Conservation (phyloP, 2,797 vertebrate genomes). For the Clarias platycephalus region DNA sequence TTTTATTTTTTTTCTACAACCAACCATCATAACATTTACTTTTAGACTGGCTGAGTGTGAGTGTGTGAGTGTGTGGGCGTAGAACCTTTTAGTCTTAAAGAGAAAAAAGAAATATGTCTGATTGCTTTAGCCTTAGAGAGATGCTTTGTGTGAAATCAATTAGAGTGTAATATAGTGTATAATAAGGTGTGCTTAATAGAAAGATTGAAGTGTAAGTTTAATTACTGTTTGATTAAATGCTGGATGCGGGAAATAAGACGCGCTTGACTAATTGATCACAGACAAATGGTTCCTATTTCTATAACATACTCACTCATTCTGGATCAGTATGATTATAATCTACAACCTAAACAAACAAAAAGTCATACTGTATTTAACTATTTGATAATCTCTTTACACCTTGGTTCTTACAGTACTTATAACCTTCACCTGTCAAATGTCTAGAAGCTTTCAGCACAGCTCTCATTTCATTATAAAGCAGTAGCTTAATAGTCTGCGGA, state of each 20-base stretch:
- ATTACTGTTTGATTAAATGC: slow-evolving; percentile 38
- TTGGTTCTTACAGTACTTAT: not conserved
- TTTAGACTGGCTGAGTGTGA: slow-evolving; percentile 51
- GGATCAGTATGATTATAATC: not conserved
- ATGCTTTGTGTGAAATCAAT: slow-evolving; percentile 30
- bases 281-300: slow-evolving; percentile 16
- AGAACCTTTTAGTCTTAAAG: slow-evolving; percentile 9
- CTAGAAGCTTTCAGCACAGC: not conserved
- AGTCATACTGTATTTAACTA: no score
- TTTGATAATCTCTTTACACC: not conserved
- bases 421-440: not conserved
- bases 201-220: slow-evolving; percentile 30
- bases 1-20: slow-evolving; percentile 28
- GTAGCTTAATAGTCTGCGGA: not conserved
- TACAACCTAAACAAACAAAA: no score
- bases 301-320: no score
- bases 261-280: slow-evolving; percentile 26
- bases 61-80: not conserved
- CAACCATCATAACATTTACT: slow-evolving; percentile 72
- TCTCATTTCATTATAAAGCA: not conserved
- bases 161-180: slow-evolving; percentile 2
- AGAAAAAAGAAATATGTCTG: slow-evolving; percentile 28
- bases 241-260: slow-evolving; percentile 2
- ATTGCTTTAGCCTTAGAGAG: slow-evolving; percentile 26
- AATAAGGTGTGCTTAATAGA: slow-evolving; percentile 34